A percentile compares a stretch with the other conserved stretches of the same genome.
Conservation (phyloP, 2,797 vertebrate species). For the Gymnodraco acuticeps region DNA sequence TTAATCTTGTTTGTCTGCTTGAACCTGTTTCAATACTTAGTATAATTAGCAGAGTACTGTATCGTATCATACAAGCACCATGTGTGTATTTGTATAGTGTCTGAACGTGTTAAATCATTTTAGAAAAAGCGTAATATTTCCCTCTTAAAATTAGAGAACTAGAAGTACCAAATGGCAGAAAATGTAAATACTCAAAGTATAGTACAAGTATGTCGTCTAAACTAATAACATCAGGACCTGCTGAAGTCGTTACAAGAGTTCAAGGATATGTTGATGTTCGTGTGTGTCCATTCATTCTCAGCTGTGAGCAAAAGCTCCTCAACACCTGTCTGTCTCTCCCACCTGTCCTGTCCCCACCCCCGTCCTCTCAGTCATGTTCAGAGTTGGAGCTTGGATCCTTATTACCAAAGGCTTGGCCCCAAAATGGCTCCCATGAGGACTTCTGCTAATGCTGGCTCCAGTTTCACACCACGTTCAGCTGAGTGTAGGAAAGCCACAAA, state of each 20-base stretch:
- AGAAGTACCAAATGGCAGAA: no score
- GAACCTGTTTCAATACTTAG: no score
- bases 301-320: constrained; percentile 60
- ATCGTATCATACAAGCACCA: no score
- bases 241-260: constrained; percentile 12
- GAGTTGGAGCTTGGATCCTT: constrained; percentile 52
- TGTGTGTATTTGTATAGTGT: no score
- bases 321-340: constrained; percentile 42
- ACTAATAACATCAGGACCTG: neutral
- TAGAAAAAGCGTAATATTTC: no score
- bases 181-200: no score
- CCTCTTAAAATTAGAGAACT: no score
- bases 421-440: constrained; percentile 64
- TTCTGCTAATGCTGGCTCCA: constrained; percentile 48
- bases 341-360: constrained; percentile 40
- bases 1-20: no score
- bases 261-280: neutral
- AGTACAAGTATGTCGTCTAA: no score
- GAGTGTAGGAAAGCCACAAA: constrained; percentile 31
- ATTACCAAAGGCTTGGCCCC: constrained; percentile 52
- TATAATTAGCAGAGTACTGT: no score
- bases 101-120: no score
- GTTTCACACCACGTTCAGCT: constrained; percentile 52
- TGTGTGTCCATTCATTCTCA: constrained; percentile 63
- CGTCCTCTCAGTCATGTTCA: constrained; percentile 16